These are phyloP conservation scores for Drosophila borborema DNA, from an alignment of 2,888 invertebrate species.

Conservation along the genomic window DNA sequence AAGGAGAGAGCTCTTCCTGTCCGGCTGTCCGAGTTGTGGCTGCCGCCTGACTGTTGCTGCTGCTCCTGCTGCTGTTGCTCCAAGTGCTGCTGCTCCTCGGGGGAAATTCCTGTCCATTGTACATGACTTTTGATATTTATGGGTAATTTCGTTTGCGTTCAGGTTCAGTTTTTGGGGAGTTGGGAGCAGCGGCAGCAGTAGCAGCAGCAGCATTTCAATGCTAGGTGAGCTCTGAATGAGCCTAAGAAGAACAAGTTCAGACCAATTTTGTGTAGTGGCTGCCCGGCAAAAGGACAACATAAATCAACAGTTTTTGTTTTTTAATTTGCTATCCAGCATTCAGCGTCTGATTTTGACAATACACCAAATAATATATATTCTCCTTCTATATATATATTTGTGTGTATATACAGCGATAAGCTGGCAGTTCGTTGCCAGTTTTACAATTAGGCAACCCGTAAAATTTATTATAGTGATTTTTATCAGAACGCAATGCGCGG, in stretches of 20 bases:
- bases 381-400: conserved; percentile 30
- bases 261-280: conserved; percentile 37
- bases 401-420: conserved; percentile 46
- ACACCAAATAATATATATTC: conserved; percentile 36
- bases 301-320: conserved; percentile 78
- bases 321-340: conserved; percentile 63
- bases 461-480: conserved; percentile 75
- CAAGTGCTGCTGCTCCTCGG: conserved; percentile 69
- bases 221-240: conserved; percentile 47
- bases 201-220: conserved; percentile 70
- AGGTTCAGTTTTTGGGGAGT: conserved; percentile 3
- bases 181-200: conserved; percentile 60
- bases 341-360: conserved; percentile 73
- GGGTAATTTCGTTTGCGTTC: conserved; percentile 81
- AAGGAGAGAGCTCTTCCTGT: conserved; percentile 21
- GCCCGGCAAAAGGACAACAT: conserved; percentile 46
- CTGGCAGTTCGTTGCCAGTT: conserved; percentile 65
- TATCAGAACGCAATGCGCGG: conserved; percentile 71
- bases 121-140: conserved; percentile 81
- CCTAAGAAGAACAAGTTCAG: conserved; percentile 39
- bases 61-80: conserved; percentile 21
- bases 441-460: conserved; percentile 71
- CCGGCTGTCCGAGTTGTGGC: conserved; percentile 40
- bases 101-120: conserved; percentile 81
- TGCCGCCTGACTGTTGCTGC: conserved; percentile 23